These are phyloP conservation scores for Isotomurus palustris DNA, from an alignment of 2,888 invertebrate species.

Conservation along the genomic window DNA sequence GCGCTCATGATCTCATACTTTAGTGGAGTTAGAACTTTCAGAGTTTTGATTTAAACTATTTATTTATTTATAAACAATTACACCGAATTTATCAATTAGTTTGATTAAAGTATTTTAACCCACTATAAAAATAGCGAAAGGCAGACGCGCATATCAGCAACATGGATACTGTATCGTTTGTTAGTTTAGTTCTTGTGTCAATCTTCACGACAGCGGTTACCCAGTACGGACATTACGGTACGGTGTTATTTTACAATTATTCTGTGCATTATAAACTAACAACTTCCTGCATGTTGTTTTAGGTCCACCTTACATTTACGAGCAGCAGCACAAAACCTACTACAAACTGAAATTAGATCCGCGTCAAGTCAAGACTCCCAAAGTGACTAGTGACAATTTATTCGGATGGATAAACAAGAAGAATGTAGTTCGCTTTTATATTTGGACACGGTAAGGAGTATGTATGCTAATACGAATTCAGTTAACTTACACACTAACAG, in stretches of 20 bases:
- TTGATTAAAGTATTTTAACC: too few relatives aligned
- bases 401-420: constrained; percentile 40
- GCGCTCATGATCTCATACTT: too few relatives aligned
- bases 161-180: too few relatives aligned
- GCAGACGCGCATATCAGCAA: too few relatives aligned
- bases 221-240: constrained; percentile 21
- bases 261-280: too few relatives aligned
- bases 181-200: too few relatives aligned
- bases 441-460: constrained; percentile 37
- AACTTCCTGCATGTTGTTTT: not conserved
- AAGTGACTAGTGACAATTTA: constrained; percentile 33
- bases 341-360: constrained; percentile 36
- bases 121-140: too few relatives aligned
- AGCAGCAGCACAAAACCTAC: constrained; percentile 18
- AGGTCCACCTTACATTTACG: constrained; percentile 17
- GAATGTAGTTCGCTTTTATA: constrained; percentile 33
- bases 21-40: too few relatives aligned
- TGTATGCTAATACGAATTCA: not conserved
- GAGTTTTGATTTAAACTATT: too few relatives aligned
- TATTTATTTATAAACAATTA: too few relatives aligned
- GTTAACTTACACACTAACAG: not conserved
- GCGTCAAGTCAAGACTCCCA: constrained; percentile 28
- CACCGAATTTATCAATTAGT: too few relatives aligned
- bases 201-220: not conserved
- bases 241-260: too few relatives aligned